Percentiles rank a stretch among this genome's conserved stretches.
Evolutionary conservation across 2,797 vertebrate genomes (phyloP).

Genomic region (Allobates femoralis): DNA sequence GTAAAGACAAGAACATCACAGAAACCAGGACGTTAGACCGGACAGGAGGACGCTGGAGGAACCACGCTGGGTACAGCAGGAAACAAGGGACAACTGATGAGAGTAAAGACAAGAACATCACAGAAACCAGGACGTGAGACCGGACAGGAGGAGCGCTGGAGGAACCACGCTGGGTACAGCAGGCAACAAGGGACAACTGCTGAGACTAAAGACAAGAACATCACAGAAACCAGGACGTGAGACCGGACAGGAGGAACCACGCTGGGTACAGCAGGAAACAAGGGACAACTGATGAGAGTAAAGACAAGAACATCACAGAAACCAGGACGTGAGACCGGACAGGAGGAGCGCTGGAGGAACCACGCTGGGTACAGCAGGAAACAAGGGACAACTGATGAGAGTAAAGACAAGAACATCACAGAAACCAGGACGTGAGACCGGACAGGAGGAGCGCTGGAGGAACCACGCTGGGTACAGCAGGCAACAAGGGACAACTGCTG

Average conservation of each 20-base stretch:
- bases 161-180: slow-evolving; percentile 68
- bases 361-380: slow-evolving; percentile 75
- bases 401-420: too few species aligned
- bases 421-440: slow-evolving; percentile 84
- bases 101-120: too few species aligned
- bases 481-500: slow-evolving; percentile 87
- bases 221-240: slow-evolving; percentile 85
- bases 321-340: slow-evolving; percentile 82
- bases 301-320: too few species aligned
- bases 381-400: slow-evolving; percentile 86
- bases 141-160: slow-evolving; percentile 66
- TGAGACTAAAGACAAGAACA: slow-evolving; percentile 84
- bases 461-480: slow-evolving; percentile 71
- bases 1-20: too few species aligned
- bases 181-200: slow-evolving; percentile 87
- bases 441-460: slow-evolving; percentile 64
- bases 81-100: slow-evolving; percentile 86
- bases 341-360: slow-evolving; percentile 52
- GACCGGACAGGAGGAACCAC: slow-evolving; percentile 68
- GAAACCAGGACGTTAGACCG: slow-evolving; percentile 84
- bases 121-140: slow-evolving; percentile 84
- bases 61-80: slow-evolving; percentile 73
- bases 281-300: slow-evolving; percentile 88
- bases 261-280: slow-evolving; percentile 78
- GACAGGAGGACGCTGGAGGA: slow-evolving; percentile 64